Evolutionary conservation across 2,888 invertebrate species (phyloP), one percentile per base, ranked within the genome.

Genomic region (Congeria kusceri): DNA sequence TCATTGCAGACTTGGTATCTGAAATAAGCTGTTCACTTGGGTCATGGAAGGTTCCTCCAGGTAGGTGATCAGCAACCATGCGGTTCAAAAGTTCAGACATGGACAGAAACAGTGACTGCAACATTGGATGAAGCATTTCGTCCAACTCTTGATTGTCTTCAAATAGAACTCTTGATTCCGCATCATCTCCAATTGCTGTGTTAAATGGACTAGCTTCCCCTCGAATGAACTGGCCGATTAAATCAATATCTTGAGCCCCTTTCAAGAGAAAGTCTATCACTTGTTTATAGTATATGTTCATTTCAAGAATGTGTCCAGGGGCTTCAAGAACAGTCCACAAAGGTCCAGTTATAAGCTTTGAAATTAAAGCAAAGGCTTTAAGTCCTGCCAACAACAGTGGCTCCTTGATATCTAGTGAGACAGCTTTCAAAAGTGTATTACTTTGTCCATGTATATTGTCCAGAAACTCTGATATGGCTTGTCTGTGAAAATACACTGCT

Each of bases 1-100:
- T 83, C 70, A 71, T 73, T 18, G 49, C 63, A 57, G 78, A 83
- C 27, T 44, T 44, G 27, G 72, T 76, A 53, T 76, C 49, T 46
- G 18, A 47, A 25, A 25, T 32, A 0, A 68, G 13, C 13, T 58
- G 57, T 46, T 68, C 73, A 53, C 61, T 44, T 57, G 69, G 76
- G 11, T 66, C 29, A 56, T 25, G 32, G 32, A 65, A 79, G 47
- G 64, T 72, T 20, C 79, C 80, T 44, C 74, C 77, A 23, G 73
- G 73, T 18, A 83, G 46, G 56, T 80, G 76, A 18, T 76, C 72
- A 27, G 58, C 29, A n/a, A 80, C 64, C 76, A 80, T 80, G 61
- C 80, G 44, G 5, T 28, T 66, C 7, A 80, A 57, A 18, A 80
- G 58, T 57, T 77, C 69, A 7, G 27, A 39, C 18, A 77, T 64